Conservation (phyloP, 1,140 invertebrate genomes). For the Fopius arisanus region DNA sequence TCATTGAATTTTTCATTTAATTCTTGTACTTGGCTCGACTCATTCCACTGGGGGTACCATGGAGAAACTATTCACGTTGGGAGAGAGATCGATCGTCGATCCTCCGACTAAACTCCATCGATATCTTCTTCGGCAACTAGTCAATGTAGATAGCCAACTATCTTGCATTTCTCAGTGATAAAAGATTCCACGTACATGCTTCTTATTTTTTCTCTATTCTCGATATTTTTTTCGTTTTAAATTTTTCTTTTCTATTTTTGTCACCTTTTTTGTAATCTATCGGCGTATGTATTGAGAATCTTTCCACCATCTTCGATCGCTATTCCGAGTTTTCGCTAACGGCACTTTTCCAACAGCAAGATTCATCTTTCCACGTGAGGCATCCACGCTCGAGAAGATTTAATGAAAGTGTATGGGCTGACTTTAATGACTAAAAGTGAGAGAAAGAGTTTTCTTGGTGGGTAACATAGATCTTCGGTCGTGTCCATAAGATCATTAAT, state of each 20-base stretch:
- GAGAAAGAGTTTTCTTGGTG: neutral
- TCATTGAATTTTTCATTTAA: constrained; percentile 1
- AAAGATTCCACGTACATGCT: neutral
- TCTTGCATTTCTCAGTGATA: constrained; percentile 26
- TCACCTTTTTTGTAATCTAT: neutral
- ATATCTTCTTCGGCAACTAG: constrained; percentile 26
- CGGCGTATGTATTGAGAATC: constrained; percentile 2
- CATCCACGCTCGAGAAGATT: neutral
- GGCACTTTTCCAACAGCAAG: constrained; percentile 14
- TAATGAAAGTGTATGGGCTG: constrained; percentile 7
- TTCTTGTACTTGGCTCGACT: neutral
- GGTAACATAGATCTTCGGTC: neutral
- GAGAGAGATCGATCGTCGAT: constrained; percentile 22
- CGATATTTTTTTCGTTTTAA: neutral
- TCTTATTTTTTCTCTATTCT: too few species aligned
- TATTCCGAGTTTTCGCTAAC: constrained; percentile 24
- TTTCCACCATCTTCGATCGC: constrained; percentile 26
- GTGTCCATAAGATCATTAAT: neutral
- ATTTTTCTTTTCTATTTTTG: neutral
- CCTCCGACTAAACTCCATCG: constrained; percentile 18
- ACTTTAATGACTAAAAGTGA: neutral
- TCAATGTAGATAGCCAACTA: constrained; percentile 24
- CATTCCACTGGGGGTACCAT: neutral
- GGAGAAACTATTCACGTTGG: neutral
- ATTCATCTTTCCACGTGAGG: neutral